Percentiles rank a stretch among this genome's conserved stretches.
phyloP scores from a whole-genome alignment of 2,113 vertebrate species.

The Telmatochromis sp. region DNA sequence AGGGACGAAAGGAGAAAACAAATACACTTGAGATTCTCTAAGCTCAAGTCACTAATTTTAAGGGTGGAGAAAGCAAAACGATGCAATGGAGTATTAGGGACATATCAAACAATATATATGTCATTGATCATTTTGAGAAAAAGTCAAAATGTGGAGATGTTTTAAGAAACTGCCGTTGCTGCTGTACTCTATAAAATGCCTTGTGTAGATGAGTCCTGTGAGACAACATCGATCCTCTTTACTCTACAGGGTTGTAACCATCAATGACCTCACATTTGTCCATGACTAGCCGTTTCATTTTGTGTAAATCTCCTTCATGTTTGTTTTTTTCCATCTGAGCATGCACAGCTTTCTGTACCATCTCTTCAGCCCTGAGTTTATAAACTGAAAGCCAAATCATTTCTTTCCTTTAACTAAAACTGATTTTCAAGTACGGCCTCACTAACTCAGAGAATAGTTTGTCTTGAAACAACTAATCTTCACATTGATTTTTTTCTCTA shows the following conservation, averaged over 20 bases:
- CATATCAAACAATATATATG: not conserved
- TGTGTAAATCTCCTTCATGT: not conserved
- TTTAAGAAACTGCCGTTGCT: accelerated
- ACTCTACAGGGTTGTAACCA: accelerated
- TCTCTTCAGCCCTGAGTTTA: not conserved
- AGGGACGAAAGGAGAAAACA: not conserved
- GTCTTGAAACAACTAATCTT: not conserved
- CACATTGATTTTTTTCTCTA: not conserved
- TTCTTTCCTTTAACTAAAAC: too few species aligned
- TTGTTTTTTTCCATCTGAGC: not conserved
- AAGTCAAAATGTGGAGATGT: not conserved
- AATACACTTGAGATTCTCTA: not conserved
- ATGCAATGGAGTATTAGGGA: not conserved
- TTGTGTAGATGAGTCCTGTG: not conserved
- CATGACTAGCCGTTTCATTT: not conserved
- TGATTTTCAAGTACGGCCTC: not conserved
- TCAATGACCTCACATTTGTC: accelerated
- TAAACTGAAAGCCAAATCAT: not conserved
- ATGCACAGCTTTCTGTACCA: not conserved
- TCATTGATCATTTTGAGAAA: accelerated
- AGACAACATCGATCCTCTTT: not conserved
- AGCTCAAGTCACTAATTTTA: not conserved
- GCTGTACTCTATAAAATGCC: not conserved
- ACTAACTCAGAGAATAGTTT: not conserved
- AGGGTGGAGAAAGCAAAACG: not conserved